Evolutionary conservation across 2,113 vertebrate species (phyloP), one percentile per base, ranked within the genome.

Genomic region (Entomyzon cyanotis): DNA sequence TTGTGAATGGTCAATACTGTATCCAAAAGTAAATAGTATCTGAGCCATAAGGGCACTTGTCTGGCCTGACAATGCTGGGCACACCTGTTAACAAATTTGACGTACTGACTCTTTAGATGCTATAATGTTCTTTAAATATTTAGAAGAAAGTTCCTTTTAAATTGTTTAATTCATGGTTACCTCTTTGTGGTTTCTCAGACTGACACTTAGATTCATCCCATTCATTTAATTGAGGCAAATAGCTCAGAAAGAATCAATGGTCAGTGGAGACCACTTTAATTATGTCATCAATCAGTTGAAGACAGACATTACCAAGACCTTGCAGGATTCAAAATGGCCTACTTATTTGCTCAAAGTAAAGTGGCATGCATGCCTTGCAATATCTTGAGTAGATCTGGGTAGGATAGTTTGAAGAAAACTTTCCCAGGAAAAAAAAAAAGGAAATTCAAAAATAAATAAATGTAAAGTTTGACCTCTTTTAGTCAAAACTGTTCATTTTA

Each of bases 151-250:
- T 23, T 75, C 13, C 15, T 68, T 88, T 80, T 62, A 53, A 73
- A 12, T 55, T 39, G 4, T 22, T 80, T 35, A 37, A 3, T 62
- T 74, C 46, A 62, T 18, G 65, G 30, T 3, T n/a, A 35, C 14
- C 24, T n/a, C 37, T 85, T 60, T 39, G 12, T 41, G 41, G n/a
- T 58, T 87, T 81, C 60, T 78, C 5, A 19, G 12, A 30, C 3
- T 58, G 69, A 78, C 14, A 81, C 11, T 52, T 52, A 15, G 31
- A 62, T 67, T 87, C n/a, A 58, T 31, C 28, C 35, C 21, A n/a
- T 30, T n/a, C 16, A 78, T 41, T 60, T 67, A 30, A 74, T 17
- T 0, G 0, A 91, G 31, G 50, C 19, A 62, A 30, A 3, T 9
- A 77, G 22, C 19, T 84, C 44, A 81, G n/a, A 46, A 69, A 25